phyloP scores from a whole-genome alignment of 2,888 invertebrate species.

The Parnassius smintheus region DNA sequence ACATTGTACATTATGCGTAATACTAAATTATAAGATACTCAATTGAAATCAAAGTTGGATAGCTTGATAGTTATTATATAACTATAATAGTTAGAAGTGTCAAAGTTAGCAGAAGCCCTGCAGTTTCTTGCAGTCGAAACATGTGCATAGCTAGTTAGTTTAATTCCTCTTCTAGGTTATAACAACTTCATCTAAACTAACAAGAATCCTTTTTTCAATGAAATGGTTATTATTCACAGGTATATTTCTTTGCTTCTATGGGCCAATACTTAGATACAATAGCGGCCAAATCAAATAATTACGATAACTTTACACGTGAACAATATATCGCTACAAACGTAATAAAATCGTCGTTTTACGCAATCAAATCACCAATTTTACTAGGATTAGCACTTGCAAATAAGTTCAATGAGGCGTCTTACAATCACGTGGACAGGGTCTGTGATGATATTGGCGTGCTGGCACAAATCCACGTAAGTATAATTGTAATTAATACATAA shows the following conservation, averaged over 20 bases:
- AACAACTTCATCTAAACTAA: no score
- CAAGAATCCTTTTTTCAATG: no score
- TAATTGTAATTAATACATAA: no score
- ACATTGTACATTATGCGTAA: no score
- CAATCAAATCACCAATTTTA: slow-evolving; percentile 14
- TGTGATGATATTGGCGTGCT: slow-evolving; percentile 93
- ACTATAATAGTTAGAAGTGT: no score
- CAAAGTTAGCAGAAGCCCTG: no score
- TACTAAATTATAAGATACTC: no score
- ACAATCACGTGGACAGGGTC: slow-evolving; percentile 87
- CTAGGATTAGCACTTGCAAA: slow-evolving; percentile 90
- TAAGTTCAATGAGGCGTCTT: slow-evolving; percentile 83
- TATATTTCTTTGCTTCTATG: not conserved
- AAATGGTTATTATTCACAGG: not conserved
- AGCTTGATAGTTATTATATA: no score
- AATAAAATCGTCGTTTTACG: slow-evolving; percentile 6
- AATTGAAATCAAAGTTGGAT: no score
- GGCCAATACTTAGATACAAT: slow-evolving; percentile 1
- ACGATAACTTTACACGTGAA: not conserved
- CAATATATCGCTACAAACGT: not conserved
- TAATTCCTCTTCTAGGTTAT: no score
- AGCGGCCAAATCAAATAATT: not conserved
- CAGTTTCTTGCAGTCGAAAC: no score
- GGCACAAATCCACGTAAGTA: slow-evolving; percentile 91
- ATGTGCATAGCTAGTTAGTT: no score